These are phyloP conservation scores for Tricholauxania praeusta DNA, from an alignment of 2,888 invertebrate genomes.

Conservation along the genomic window DNA sequence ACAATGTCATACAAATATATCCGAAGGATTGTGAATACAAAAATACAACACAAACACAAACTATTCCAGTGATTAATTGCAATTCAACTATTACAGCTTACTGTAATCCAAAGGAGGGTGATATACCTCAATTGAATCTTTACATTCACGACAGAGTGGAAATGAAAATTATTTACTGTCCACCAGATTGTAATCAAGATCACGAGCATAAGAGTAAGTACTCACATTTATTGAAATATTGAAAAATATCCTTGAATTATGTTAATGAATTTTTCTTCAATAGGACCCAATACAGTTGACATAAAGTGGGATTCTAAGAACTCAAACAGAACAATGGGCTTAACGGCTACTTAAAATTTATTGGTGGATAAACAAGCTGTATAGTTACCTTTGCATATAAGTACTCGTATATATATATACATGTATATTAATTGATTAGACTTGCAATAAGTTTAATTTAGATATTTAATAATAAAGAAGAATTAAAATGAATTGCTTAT, in stretches of 20 bases:
- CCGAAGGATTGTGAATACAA: background rate
- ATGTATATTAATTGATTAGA: too few species aligned
- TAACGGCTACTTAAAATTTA: constrained; percentile 39
- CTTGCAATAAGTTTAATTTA: background rate
- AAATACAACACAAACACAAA: constrained; percentile 1
- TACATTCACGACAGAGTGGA: constrained; percentile 58
- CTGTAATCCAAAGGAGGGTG: constrained; percentile 38
- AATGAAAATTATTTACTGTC: constrained; percentile 58
- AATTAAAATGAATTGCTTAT: constrained; percentile 2
- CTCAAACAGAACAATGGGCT: constrained; percentile 45
- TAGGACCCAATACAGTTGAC: constrained; percentile 46
- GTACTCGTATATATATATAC: constrained; percentile 3
- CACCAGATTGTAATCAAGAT: constrained; percentile 52
- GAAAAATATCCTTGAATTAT: constrained; percentile 1
- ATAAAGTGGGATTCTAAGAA: constrained; percentile 51
- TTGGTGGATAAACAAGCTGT: background rate
- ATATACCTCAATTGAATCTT: constrained; percentile 57
- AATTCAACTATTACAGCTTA: constrained; percentile 48
- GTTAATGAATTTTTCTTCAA: constrained; percentile 28
- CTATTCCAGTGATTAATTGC: constrained; percentile 55
- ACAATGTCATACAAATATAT: background rate
- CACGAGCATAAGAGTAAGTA: constrained; percentile 51
- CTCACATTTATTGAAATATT: constrained; percentile 3
- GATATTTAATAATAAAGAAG: background rate
- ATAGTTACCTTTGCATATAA: constrained; percentile 10